These are phyloP conservation scores for Episyrphus balteatus DNA, from an alignment of 1,140 invertebrate genomes.

Conservation along the genomic window DNA sequence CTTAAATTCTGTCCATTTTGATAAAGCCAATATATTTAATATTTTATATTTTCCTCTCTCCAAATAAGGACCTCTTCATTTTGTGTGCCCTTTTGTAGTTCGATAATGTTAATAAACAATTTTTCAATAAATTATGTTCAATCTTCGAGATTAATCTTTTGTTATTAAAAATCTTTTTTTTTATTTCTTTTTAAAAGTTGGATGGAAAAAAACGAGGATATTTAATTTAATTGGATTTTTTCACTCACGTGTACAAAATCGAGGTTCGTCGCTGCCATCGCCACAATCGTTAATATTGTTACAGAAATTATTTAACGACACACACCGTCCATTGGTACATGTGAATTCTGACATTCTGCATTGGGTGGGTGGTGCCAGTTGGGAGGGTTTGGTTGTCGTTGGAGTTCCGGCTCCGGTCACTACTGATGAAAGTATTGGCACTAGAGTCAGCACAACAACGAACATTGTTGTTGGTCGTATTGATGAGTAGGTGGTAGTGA, in stretches of 20 bases:
- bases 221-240: too few species aligned
- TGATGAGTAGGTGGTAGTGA: slow-evolving; percentile 6
- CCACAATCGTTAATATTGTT: slow-evolving; percentile 75
- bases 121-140: too few species aligned
- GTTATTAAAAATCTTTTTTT: too few species aligned
- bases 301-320: slow-evolving; percentile 69
- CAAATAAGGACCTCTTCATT: too few species aligned
- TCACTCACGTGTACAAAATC: slow-evolving; percentile 76
- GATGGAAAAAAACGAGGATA: too few species aligned
- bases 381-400: background rate
- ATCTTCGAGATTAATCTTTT: too few species aligned
- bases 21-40: too few species aligned
- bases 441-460: background rate
- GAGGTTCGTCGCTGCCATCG: slow-evolving; percentile 71
- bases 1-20: too few species aligned
- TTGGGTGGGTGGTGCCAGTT: slow-evolving; percentile 6
- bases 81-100: too few species aligned
- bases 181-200: too few species aligned
- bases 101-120: too few species aligned
- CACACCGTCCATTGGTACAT: slow-evolving; percentile 67
- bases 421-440: background rate
- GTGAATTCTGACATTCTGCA: slow-evolving; percentile 70
- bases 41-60: too few species aligned
- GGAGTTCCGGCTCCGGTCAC: background rate
- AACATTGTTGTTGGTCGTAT: background rate